Conservation (phyloP, 2,888 invertebrate genomes). For the Imbricaverruca yamaguchii region DNA sequence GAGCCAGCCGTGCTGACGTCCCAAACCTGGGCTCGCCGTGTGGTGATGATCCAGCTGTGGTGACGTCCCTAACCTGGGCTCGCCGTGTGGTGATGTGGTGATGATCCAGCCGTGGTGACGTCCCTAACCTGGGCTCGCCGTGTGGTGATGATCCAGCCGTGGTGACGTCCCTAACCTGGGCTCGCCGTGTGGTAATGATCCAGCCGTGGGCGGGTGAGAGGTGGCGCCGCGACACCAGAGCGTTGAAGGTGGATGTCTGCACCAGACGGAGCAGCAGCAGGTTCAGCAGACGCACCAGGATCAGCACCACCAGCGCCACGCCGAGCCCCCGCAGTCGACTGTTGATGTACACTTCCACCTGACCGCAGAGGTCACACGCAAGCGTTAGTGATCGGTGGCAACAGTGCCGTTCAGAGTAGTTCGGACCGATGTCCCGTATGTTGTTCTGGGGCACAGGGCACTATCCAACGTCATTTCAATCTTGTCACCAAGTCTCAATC, state of each 20-base stretch:
- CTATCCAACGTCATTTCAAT: too few species aligned
- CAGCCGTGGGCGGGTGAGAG: background rate
- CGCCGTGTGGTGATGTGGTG: background rate
- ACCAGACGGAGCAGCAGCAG: constrained; percentile 10
- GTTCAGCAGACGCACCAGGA: background rate
- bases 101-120: too few species aligned
- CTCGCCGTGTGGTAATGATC: background rate
- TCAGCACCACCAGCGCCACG: background rate
- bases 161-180: background rate
- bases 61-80: too few species aligned
- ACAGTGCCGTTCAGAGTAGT: too few species aligned
- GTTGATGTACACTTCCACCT: background rate
- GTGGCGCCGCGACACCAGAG: background rate
- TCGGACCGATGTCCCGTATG: too few species aligned
- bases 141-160: background rate
- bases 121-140: too few species aligned
- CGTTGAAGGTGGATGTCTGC: constrained; percentile 17
- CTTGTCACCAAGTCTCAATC: too few species aligned
- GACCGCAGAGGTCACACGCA: background rate
- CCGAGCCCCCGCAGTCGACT: background rate
- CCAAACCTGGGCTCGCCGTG: too few species aligned
- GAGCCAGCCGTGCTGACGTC: too few species aligned
- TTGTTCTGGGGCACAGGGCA: too few species aligned
- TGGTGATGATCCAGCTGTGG: too few species aligned
- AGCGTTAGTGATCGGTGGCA: too few species aligned